Evolutionary conservation across 2,113 vertebrate genomes (phyloP).

Genomic region (Euleptes europaea): DNA sequence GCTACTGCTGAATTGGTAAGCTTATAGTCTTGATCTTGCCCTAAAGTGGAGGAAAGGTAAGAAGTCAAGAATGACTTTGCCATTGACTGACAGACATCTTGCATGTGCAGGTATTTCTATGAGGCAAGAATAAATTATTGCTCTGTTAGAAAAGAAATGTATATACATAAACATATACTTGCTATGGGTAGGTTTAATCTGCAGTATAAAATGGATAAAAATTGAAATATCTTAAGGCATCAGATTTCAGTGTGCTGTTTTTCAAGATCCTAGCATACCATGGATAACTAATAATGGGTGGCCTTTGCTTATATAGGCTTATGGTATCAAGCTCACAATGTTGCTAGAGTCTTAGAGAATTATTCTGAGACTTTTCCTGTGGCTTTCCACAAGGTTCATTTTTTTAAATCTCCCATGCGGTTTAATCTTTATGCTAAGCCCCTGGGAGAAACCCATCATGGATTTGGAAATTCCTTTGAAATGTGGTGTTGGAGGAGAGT

Average conservation of each 20-base stretch:
- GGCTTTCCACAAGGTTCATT: no score
- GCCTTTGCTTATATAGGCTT: no score
- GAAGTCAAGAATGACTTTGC: conserved; percentile 47
- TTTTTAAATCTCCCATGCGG: no score
- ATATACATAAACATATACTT: not conserved
- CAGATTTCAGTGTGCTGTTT: not conserved
- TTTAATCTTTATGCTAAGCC: no score
- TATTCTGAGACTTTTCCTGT: no score
- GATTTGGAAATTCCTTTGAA: no score
- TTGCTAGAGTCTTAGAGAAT: no score
- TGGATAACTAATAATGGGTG: not conserved
- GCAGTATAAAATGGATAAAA: not conserved
- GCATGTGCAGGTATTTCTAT: not conserved
- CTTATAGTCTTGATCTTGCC: conserved; percentile 28
- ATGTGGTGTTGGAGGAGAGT: no score
- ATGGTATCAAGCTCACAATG: no score
- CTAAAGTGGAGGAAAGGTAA: conserved; percentile 16
- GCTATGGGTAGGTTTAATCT: not conserved
- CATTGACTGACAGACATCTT: conserved; percentile 27
- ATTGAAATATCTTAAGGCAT: not conserved
- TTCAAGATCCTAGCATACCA: not conserved
- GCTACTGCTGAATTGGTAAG: conserved; percentile 44
- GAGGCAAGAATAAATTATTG: not conserved
- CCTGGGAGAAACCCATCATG: no score
- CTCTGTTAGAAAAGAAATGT: not conserved